A percentile compares a stretch with the other conserved stretches of the same genome.
These are phyloP conservation scores for Eurystomus glaucurus DNA, from an alignment of 2,797 vertebrate species.

Conservation along the genomic window DNA sequence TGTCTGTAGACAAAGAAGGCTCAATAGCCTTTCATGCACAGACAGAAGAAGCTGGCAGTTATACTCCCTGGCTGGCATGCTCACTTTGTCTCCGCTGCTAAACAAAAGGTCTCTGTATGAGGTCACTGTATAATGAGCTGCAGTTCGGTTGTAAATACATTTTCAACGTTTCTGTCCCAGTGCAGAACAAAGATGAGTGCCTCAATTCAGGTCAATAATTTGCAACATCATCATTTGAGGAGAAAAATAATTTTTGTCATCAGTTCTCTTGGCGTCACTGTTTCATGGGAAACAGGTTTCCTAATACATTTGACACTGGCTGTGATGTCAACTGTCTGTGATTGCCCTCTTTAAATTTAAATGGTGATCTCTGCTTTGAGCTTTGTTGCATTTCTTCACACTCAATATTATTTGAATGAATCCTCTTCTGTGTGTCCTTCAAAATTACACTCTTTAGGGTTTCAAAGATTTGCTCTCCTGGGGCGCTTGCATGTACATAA, in stretches of 20 bases:
- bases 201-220: slow-evolving; percentile 87
- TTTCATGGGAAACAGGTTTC: slow-evolving; percentile 68
- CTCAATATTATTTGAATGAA: not conserved
- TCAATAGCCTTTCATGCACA: slow-evolving; percentile 76
- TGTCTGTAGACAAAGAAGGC: slow-evolving; percentile 57
- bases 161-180: slow-evolving; percentile 85
- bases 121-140: slow-evolving; percentile 85
- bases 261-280: slow-evolving; percentile 52
- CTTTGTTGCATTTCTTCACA: not conserved
- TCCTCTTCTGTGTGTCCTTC: not conserved
- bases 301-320: slow-evolving; percentile 29
- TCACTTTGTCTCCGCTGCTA: slow-evolving; percentile 78
- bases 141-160: slow-evolving; percentile 86
- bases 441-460: not conserved
- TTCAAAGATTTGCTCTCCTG: not conserved
- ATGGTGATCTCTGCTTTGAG: slow-evolving; percentile 1
- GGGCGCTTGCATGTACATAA: not conserved
- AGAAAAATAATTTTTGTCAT: slow-evolving; percentile 83
- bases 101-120: slow-evolving; percentile 88
- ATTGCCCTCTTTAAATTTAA: slow-evolving; percentile 18
- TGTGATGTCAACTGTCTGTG: slow-evolving; percentile 35
- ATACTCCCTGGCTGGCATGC: slow-evolving; percentile 78
- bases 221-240: slow-evolving; percentile 77
- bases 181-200: slow-evolving; percentile 85
- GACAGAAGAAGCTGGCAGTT: slow-evolving; percentile 78